Evolutionary conservation across 2,113 vertebrate species (phyloP).

Genomic region (Muntiacus muntjak): DNA sequence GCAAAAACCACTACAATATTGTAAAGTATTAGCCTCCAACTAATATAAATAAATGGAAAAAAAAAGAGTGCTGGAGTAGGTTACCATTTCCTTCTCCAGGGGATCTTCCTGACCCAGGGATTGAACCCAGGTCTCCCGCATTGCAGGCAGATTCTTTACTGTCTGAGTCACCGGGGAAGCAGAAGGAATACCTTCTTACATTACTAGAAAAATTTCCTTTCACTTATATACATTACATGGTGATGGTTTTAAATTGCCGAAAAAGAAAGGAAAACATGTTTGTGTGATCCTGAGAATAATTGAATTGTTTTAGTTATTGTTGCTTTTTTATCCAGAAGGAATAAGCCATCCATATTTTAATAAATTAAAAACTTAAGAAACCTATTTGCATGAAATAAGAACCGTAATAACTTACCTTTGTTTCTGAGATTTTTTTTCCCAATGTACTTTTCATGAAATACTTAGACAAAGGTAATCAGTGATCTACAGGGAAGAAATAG

Average conservation of each 20-base stretch:
- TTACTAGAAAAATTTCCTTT: conserved; percentile 17
- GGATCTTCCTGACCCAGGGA: not conserved
- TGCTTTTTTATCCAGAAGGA: not conserved
- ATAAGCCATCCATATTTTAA: not conserved
- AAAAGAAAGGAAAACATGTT: conserved; percentile 22
- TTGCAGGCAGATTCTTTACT: not conserved
- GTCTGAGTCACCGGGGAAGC: not conserved
- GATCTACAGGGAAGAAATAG: not conserved
- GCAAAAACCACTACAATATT: too few species aligned
- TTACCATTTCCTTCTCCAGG: not conserved
- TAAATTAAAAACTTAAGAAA: conserved; percentile 13
- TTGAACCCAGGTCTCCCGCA: not conserved
- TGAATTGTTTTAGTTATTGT: not conserved
- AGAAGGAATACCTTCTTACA: not conserved
- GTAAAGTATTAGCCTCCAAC: too few species aligned
- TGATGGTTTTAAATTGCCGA: conserved; percentile 8
- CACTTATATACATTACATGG: conserved; percentile 2
- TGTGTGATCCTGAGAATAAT: conserved; percentile 24
- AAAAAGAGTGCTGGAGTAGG: not conserved
- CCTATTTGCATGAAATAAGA: not conserved
- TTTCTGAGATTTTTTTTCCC: not conserved
- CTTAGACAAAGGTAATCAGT: not conserved
- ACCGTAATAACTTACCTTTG: not conserved
- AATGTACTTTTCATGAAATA: not conserved
- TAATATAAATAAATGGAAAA: too few species aligned